Conservation (phyloP, 1,140 invertebrate genomes). For the Pinna nobilis region DNA sequence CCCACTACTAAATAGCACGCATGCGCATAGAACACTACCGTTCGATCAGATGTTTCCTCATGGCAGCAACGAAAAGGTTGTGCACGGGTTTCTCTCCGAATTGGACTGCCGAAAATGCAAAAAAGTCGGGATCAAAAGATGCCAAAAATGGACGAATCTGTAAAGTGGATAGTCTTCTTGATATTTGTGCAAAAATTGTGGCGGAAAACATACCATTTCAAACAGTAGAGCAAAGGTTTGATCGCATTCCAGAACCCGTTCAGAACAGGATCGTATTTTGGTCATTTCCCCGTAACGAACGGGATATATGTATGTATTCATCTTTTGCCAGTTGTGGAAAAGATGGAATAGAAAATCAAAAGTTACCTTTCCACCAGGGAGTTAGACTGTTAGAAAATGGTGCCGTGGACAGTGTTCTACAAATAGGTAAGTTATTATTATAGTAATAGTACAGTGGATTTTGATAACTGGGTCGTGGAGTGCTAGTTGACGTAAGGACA, state of each 20-base stretch:
- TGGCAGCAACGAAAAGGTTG: slow-evolving; percentile 74
- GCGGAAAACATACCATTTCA: slow-evolving; percentile 90
- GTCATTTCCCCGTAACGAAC: slow-evolving; percentile 90
- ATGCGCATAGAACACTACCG: slow-evolving; percentile 51
- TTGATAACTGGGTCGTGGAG: slow-evolving; percentile 14
- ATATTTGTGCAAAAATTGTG: slow-evolving; percentile 88
- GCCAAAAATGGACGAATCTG: slow-evolving; percentile 63
- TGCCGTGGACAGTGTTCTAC: slow-evolving; percentile 87
- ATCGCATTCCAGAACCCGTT: slow-evolving; percentile 90
- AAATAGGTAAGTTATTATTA: slow-evolving; percentile 93
- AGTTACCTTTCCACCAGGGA: slow-evolving; percentile 89
- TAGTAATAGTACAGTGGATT: too few species aligned
- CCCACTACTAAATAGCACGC: slow-evolving; percentile 62
- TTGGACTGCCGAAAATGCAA: slow-evolving; percentile 49
- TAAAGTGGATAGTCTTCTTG: slow-evolving; percentile 80
- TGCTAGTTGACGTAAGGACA: slow-evolving; percentile 17
- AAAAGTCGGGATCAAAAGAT: slow-evolving; percentile 53
- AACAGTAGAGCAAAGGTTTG: slow-evolving; percentile 89
- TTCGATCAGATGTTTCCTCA: slow-evolving; percentile 72
- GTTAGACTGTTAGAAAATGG: slow-evolving; percentile 86
- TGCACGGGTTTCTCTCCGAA: slow-evolving; percentile 68
- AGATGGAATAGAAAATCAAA: slow-evolving; percentile 81
- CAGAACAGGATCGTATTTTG: slow-evolving; percentile 90
- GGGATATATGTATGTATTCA: slow-evolving; percentile 92
- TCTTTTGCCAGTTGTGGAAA: slow-evolving; percentile 81